These are phyloP conservation scores for Nomada lathburiana DNA, from an alignment of 2,888 invertebrate species.

Conservation along the genomic window DNA sequence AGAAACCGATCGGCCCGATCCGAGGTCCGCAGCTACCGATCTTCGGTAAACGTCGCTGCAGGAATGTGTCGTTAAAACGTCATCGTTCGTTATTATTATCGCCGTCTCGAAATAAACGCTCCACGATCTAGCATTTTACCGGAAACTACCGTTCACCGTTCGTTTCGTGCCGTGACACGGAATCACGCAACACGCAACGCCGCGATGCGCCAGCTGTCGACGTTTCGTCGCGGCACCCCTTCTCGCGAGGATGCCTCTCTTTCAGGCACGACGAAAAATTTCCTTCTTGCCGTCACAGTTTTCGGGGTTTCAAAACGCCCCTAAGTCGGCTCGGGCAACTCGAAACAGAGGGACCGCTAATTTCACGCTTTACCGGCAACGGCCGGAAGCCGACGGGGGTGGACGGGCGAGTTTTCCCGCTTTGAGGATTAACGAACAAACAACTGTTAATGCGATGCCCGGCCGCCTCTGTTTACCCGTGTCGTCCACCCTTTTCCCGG, in stretches of 20 bases:
- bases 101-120: conserved; percentile 62
- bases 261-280: too few species aligned
- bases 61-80: conserved; percentile 55
- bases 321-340: conserved; percentile 4
- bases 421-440: conserved; percentile 50
- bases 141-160: conserved; percentile 55
- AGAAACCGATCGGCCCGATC: not conserved
- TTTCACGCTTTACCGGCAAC: conserved; percentile 39
- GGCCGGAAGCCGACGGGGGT: conserved; percentile 27
- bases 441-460: conserved; percentile 46
- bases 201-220: not conserved
- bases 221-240: not conserved
- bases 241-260: not conserved
- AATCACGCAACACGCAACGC: not conserved
- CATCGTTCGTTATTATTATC: conserved; percentile 57
- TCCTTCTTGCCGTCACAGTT: not conserved
- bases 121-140: conserved; percentile 44
- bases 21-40: not conserved
- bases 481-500: conserved; percentile 3
- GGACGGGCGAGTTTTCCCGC: conserved; percentile 30
- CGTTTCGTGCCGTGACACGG: conserved; percentile 15
- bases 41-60: conserved; percentile 20
- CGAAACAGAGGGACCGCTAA: conserved; percentile 41
- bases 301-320: not conserved
- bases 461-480: conserved; percentile 31